Evolutionary conservation across 2,888 invertebrate species (phyloP), one percentile per base, ranked within the genome.

Genomic region (Eudasyphora cyanicolor): DNA sequence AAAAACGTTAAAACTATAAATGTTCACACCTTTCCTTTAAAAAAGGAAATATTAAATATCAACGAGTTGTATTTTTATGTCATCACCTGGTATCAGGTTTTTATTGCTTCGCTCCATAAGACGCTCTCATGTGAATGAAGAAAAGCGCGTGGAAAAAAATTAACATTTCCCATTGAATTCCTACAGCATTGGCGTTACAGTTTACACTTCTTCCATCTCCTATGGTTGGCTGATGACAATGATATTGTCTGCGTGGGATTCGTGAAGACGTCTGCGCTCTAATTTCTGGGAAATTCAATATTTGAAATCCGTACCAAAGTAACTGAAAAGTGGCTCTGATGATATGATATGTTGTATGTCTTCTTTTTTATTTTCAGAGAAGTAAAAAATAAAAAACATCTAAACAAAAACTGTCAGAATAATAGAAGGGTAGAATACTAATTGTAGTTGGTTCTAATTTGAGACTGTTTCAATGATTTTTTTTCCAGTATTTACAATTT

Each of bases 31-130:
- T 51, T 51, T 51, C 51, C 51, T 21, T n/a, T n/a, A n/a, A n/a
- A n/a, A n/a, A 6, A 32, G 62, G 62, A 62, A 62, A 62, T 62
- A 62, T 62, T 62, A 62, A 62, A 62, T 62, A 17, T 32, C 62
- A 62, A 62, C 32, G 62, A 32, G 32, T 62, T 62, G 17, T 62
- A 51, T 62, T 62, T 62, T 62, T 32, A 62, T 62, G 62, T 32
- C 62, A 62, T 29, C 62, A 17, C n/a, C 14, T n/a, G 14, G 17
- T 62, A 29, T 62, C n/a, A 6, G 10, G 24, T 57, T 62, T 62
- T 62, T 32, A 62, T 32, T 0, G 32, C 62, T 57, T 57, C 57
- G 17, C 49, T n/a, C n/a, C n/a, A n/a, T n/a, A n/a, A n/a, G n/a
- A n/a, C 5, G 49, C 17, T 17, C 6, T 57, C 24, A 57, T 24